Conservation (phyloP, 1,140 invertebrate species). For the Trinorchestia longiramus region DNA sequence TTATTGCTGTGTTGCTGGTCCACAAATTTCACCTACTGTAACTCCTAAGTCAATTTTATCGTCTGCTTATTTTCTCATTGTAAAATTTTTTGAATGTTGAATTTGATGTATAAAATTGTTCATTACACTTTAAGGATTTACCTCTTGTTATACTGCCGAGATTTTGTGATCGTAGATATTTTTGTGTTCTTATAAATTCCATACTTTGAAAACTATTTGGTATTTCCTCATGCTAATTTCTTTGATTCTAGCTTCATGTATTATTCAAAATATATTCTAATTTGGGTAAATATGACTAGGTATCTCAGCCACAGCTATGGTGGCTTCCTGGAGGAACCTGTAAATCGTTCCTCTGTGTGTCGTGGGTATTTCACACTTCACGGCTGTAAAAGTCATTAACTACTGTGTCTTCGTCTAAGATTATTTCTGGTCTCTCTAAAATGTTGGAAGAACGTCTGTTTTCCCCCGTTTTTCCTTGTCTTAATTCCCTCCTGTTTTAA, state of each 20-base stretch:
- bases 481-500: too few relatives aligned
- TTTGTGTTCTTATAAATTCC: not conserved
- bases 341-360: too few relatives aligned
- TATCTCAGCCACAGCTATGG: not conserved
- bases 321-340: not conserved
- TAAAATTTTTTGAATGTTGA: not conserved
- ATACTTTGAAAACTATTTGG: not conserved
- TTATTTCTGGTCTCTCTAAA: too few relatives aligned
- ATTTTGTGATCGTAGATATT: not conserved
- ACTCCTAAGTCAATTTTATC: not conserved
- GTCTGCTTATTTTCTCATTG: not conserved
- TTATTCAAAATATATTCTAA: too few relatives aligned
- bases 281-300: too few relatives aligned
- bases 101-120: not conserved
- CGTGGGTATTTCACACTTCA: too few relatives aligned
- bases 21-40: not conserved
- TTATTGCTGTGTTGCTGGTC: not conserved
- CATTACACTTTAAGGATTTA: not conserved
- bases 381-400: not conserved
- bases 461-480: too few relatives aligned
- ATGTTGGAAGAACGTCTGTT: too few relatives aligned
- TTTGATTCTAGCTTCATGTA: too few relatives aligned
- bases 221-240: not conserved
- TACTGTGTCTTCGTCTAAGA: too few relatives aligned
- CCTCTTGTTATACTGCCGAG: not conserved